Conservation (phyloP, 2,113 vertebrate genomes). For the Meriones unguiculatus region DNA sequence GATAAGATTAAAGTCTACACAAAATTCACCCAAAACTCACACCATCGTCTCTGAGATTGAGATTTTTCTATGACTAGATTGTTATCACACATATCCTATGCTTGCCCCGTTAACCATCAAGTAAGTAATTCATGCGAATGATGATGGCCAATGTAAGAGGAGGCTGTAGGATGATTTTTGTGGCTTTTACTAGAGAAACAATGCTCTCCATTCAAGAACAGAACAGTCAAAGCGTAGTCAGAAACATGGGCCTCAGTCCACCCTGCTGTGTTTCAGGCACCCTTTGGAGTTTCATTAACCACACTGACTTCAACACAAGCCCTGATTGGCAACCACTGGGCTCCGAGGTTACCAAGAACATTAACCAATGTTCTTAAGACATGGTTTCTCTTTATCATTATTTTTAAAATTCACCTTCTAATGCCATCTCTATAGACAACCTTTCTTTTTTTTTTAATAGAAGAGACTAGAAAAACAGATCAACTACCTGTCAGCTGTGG, state of each 20-base stretch:
- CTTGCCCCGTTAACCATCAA: neutral
- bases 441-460: neutral
- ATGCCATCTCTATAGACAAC: neutral
- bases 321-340: neutral
- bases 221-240: neutral
- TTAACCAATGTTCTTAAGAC: neutral
- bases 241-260: neutral
- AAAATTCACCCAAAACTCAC: neutral
- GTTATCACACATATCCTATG: neutral
- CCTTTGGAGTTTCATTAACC: neutral
- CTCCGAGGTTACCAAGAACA: neutral
- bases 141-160: neutral
- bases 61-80: neutral
- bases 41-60: neutral
- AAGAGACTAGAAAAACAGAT: neutral
- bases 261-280: neutral
- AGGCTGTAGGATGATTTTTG: neutral
- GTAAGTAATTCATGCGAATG: neutral
- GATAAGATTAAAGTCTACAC: neutral
- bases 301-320: neutral
- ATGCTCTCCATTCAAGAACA: neutral
- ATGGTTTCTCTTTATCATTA: neutral
- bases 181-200: slow-evolving; percentile 20
- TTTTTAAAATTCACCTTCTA: slow-evolving; percentile 15
- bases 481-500: neutral